These are phyloP conservation scores for Lumbricus terrestris DNA, from an alignment of 2,888 invertebrate species.

Conservation along the genomic window DNA sequence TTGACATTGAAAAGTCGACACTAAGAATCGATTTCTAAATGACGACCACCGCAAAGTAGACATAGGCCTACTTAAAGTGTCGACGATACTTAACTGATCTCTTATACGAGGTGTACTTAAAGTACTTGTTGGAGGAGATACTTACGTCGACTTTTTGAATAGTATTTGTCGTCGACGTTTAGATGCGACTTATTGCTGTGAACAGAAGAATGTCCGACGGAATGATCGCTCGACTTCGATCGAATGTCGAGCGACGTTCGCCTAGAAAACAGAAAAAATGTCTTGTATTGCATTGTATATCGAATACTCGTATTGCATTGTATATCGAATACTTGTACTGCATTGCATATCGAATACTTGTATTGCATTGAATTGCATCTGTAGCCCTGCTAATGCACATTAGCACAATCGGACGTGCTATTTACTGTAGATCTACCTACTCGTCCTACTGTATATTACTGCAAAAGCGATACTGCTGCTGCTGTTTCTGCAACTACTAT, in stretches of 20 bases:
- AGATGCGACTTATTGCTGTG: constrained; percentile 11
- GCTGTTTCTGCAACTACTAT: too few relatives aligned
- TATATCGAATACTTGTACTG: too few relatives aligned
- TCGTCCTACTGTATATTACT: too few relatives aligned
- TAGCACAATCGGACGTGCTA: too few relatives aligned
- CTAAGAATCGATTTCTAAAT: neutral
- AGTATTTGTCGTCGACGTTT: constrained; percentile 19
- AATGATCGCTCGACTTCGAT: neutral
- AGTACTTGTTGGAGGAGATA: too few relatives aligned
- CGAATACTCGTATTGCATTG: too few relatives aligned
- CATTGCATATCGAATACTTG: neutral
- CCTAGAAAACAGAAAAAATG: neutral
- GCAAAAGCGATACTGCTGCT: too few relatives aligned
- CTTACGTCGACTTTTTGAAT: constrained; percentile 19
- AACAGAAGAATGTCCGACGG: neutral
- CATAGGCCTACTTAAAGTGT: neutral
- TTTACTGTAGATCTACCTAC: too few relatives aligned
- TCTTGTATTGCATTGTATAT: neutral
- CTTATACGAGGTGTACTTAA: neutral
- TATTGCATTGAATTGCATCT: neutral
- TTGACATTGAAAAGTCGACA: neutral
- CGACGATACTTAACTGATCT: neutral
- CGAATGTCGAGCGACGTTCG: constrained; percentile 22
- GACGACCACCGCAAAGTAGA: too few relatives aligned
- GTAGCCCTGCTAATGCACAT: neutral